Conservation (phyloP, 2,888 invertebrate species). For the Nymphalis c-album region DNA sequence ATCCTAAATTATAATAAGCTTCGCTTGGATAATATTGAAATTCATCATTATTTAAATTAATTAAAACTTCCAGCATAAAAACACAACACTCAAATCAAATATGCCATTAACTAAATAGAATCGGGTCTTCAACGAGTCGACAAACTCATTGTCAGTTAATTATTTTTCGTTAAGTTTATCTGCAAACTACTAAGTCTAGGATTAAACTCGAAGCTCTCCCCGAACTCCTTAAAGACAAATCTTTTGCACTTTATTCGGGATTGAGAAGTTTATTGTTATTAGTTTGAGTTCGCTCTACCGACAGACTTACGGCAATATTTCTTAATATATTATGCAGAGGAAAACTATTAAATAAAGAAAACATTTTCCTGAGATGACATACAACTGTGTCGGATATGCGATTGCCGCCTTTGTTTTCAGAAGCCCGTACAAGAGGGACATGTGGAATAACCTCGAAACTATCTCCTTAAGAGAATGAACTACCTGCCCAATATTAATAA, state of each 20-base stretch:
- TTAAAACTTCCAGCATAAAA: neutral
- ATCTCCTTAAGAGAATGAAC: too few relatives aligned
- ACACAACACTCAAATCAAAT: neutral
- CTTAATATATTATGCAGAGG: neutral
- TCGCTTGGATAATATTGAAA: too few relatives aligned
- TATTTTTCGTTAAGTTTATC: constrained; percentile 29
- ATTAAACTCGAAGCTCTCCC: constrained; percentile 13
- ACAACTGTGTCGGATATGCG: too few relatives aligned
- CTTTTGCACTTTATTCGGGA: constrained; percentile 23
- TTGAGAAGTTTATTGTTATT: constrained; percentile 16
- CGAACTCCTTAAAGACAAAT: constrained; percentile 19
- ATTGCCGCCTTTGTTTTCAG: too few relatives aligned
- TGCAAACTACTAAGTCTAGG: constrained; percentile 25
- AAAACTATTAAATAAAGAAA: too few relatives aligned
- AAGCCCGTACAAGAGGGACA: too few relatives aligned
- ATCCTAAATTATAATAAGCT: too few relatives aligned
- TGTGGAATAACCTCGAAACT: too few relatives aligned
- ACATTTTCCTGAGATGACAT: too few relatives aligned
- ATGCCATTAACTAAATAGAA: neutral
- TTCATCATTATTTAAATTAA: too few relatives aligned
- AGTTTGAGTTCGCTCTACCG: constrained; percentile 10
- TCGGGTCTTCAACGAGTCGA: neutral
- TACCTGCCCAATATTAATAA: too few relatives aligned
- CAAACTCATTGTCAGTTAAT: constrained; percentile 28
- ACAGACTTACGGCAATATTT: constrained; percentile 10